Evolutionary conservation across 2,888 invertebrate genomes (phyloP), one percentile per base, ranked within the genome.

Genomic region (Drosophila parthenogenetica): DNA sequence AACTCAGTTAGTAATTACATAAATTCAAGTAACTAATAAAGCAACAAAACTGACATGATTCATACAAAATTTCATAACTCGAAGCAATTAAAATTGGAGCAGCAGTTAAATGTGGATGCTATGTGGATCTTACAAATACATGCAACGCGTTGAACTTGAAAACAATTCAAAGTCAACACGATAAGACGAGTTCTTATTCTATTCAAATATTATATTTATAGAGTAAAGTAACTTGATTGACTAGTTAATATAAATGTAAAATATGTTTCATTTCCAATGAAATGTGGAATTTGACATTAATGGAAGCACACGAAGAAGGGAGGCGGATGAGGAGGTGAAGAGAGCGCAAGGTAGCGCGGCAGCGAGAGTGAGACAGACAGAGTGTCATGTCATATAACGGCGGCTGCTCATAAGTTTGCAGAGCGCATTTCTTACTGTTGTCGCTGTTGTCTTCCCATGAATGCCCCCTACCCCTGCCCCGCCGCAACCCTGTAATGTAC

Each of bases 401-500:
- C 53, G 57, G 37, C 51, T 62, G 66, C 48, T 57, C 35, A 50
- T 35, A 40, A 66, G 22, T 42, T 50, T 55, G 40, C 58, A 39
- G 19, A 57, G 43, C 37, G 16, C 14, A 74, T 40, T 58, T 50
- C 16, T 61, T 49, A 29, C n/a, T 32, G 50, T 19, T 57, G 43
- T n/a, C 11, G 14, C 43, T 42, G 25, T 22, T 22, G 49, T 35
- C 58, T 51, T 58, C 59, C n/a, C 29, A 39, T 46, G 13, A 11
- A 35, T 35, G 13, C 13, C 35, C 35, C 4, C 19, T 14, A 19
- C 32, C 37, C 37, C 14, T 29, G 29, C 29, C 29, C 29, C 32
- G n/a, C 32, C 16, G 10, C 39, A 43, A 51, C 43, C n/a, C 66
- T 22, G 3, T 10, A 43, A 43, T 32, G 11, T 16, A 14, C 37